Percentiles rank a stretch among this genome's conserved stretches.
These are phyloP conservation scores for Sebastes oblongus DNA, from an alignment of 2,797 vertebrate species.

Conservation along the genomic window DNA sequence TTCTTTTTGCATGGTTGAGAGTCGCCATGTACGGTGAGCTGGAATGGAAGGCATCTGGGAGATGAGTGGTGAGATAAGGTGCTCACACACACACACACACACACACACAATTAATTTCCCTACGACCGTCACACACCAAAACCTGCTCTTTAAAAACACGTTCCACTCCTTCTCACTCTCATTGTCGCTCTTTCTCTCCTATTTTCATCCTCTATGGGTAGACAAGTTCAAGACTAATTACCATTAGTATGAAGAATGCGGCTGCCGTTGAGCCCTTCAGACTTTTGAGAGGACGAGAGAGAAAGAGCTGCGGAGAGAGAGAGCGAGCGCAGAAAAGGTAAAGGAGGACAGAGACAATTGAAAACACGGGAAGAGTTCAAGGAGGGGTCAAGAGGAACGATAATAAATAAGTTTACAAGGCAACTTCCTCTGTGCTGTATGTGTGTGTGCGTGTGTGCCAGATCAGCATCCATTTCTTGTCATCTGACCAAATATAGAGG, in stretches of 20 bases:
- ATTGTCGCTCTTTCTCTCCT: neutral
- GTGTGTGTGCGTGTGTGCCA: neutral
- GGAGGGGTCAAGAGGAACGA: slow-evolving; percentile 5
- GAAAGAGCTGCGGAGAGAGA: neutral
- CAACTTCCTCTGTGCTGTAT: neutral
- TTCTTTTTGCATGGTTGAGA: slow-evolving; percentile 57
- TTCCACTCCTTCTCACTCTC: neutral
- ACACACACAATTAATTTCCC: neutral
- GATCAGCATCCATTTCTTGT: slow-evolving; percentile 26
- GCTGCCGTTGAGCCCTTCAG: slow-evolving; percentile 1
- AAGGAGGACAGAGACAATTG: neutral
- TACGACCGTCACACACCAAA: neutral
- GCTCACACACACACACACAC: neutral
- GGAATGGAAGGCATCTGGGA: slow-evolving; percentile 66
- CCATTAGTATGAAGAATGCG: slow-evolving; percentile 10
- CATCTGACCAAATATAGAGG: slow-evolving; percentile 39
- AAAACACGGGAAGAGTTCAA: slow-evolving; percentile 10
- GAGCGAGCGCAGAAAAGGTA: neutral
- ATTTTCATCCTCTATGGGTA: neutral
- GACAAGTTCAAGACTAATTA: neutral
- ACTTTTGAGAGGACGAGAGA: neutral
- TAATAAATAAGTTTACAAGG: slow-evolving; percentile 11
- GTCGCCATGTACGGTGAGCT: slow-evolving; percentile 14
- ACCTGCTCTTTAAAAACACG: slow-evolving; percentile 2
- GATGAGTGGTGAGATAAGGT: slow-evolving; percentile 64